A percentile compares a stretch with the other conserved stretches of the same genome.
Conservation (phyloP, 1,140 invertebrate species). For the Portunus trituberculatus region DNA sequence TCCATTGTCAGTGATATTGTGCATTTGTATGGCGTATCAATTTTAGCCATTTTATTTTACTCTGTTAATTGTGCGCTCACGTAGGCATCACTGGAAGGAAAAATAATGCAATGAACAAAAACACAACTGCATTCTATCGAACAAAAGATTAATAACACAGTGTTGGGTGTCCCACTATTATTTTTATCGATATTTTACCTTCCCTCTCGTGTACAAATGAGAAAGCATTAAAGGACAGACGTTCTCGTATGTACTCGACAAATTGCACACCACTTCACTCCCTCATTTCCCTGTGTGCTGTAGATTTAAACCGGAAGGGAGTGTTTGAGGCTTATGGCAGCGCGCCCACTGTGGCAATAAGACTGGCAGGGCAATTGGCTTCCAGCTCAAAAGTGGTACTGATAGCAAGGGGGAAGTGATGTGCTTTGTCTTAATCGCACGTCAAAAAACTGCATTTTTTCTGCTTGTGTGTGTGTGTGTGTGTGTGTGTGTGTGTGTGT, state of each 20-base stretch:
- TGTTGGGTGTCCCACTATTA: no score
- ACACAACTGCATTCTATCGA: no score
- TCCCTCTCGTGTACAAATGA: not conserved
- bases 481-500: no score
- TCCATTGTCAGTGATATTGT: no score
- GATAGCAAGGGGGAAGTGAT: not conserved
- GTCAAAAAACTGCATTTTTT: no score
- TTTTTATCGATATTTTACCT: not conserved
- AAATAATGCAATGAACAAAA: no score
- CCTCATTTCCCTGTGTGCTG: not conserved
- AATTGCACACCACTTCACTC: conserved; percentile 10
- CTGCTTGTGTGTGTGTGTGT: no score
- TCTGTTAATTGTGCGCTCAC: no score
- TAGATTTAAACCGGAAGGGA: not conserved
- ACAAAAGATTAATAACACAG: no score
- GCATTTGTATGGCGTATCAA: no score
- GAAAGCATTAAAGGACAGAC: not conserved
- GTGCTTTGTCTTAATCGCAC: not conserved
- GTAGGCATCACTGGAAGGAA: no score
- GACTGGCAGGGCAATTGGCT: not conserved
- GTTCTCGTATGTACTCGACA: not conserved
- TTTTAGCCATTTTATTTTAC: no score
- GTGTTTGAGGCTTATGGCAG: not conserved
- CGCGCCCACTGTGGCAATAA: not conserved
- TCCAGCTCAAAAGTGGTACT: not conserved